phyloP scores from a whole-genome alignment of 1,140 invertebrate genomes.

The Micrasema minimum region DNA sequence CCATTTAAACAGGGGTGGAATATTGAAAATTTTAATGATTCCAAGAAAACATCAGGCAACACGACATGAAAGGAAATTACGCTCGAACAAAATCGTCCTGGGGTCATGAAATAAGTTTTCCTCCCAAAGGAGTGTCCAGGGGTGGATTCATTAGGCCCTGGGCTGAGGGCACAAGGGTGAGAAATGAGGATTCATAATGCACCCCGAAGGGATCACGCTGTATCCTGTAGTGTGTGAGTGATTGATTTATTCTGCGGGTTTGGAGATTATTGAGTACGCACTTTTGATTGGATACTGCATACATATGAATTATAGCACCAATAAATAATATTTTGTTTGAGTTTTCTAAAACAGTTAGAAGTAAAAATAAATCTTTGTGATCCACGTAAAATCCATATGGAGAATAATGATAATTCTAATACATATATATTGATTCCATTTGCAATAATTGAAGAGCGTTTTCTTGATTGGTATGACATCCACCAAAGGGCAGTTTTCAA shows the following conservation, averaged over 20 bases:
- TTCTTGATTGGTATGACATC: too few species aligned
- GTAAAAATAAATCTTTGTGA: too few species aligned
- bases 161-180: background rate
- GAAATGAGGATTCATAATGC: background rate
- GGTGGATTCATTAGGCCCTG: conserved; percentile 20
- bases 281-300: too few species aligned
- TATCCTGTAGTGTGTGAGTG: background rate
- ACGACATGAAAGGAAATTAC: conserved; percentile 13
- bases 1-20: conserved; percentile 7
- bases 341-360: too few species aligned
- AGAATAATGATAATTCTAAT: too few species aligned
- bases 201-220: conserved; percentile 18
- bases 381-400: too few species aligned
- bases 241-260: conserved; percentile 30
- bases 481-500: too few species aligned
- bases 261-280: background rate
- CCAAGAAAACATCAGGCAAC: conserved; percentile 4
- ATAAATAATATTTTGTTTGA: too few species aligned
- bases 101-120: conserved; percentile 5
- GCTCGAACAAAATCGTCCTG: background rate
- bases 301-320: too few species aligned
- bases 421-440: too few species aligned
- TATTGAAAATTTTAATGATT: conserved; percentile 17
- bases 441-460: too few species aligned
- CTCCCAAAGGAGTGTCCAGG: conserved; percentile 11